Base-by-base conservation (phyloP, 2,797 vertebrate species). In the Capromys pilorides region DNA sequence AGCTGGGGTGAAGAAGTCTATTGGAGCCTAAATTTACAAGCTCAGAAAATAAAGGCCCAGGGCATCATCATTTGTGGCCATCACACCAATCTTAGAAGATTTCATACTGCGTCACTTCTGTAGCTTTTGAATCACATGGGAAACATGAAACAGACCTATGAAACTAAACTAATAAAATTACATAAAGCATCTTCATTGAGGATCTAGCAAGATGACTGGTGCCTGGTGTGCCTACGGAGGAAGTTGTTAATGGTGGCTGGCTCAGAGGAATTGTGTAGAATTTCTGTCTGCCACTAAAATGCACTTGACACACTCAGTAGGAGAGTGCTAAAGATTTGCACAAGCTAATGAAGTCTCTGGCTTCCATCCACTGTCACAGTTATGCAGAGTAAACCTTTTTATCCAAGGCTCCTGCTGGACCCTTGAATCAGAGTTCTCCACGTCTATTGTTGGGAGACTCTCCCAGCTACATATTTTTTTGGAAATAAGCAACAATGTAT, bases 281-380 rank as follows among this genome's bases (percentile, higher is more conserved):
- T 95, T 41, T 0, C 69, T 88, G 80, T 94, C 95, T 94, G 82
- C 90, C 96, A 82, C 87, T 64, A 61, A 93, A 97, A 93, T 90
- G 86, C 33, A 84, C 80, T 96, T 73, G 73, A 88, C 84, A 93
- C 57, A 78, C 12, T 4, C 28, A 86, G 49, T 61, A 61, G 54
- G 75, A 71, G 49, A 57, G 80, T 96, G 62, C 69, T 89, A 89
- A 94, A 96, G 94, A 94, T 92, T 96, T 75, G 83, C 88, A 82
- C 88, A 95, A 88, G 39, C 80, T 95, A 61, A 93, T 93, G 54
- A 95, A 90, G 78, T 85, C 54, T 45, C 90, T 94, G 95, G 83
- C 88, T 92, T 93, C 95, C 45, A 77, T 93, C 94, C 67, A 67
- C 79, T 90, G 61, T 88, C 64, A 92, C 24, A 80, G 79, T 94